Percentiles rank a stretch among this genome's conserved stretches.
These are phyloP conservation scores for Alligator sinensis DNA, from an alignment of 2,113 vertebrate species.

Conservation along the genomic window DNA sequence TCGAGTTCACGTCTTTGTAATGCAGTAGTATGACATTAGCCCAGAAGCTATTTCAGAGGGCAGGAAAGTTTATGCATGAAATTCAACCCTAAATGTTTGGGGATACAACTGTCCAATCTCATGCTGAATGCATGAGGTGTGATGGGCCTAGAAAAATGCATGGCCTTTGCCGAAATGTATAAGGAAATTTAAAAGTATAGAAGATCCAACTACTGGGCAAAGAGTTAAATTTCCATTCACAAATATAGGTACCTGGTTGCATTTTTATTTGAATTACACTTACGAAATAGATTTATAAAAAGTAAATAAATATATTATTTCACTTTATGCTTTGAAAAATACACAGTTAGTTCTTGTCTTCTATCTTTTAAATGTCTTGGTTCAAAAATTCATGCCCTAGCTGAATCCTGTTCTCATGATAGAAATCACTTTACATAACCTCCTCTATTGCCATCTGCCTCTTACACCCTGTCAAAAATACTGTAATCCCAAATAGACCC, in stretches of 20 bases:
- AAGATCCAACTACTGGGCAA: background rate
- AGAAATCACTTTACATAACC: background rate
- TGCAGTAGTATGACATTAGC: accelerated
- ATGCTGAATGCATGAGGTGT: background rate
- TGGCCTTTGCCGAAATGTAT: background rate
- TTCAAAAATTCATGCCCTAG: background rate
- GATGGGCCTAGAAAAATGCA: accelerated
- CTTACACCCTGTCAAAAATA: background rate
- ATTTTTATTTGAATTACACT: background rate
- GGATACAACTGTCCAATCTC: background rate
- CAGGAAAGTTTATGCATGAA: background rate
- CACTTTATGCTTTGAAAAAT: background rate
- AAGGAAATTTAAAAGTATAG: background rate
- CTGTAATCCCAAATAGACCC: background rate
- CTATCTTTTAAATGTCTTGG: background rate
- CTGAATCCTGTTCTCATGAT: background rate
- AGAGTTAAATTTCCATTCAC: background rate
- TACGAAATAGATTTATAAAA: background rate
- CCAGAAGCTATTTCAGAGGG: background rate
- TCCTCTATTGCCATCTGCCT: background rate
- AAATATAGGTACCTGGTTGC: background rate
- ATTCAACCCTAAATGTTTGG: background rate
- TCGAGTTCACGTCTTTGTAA: background rate
- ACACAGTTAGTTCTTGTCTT: background rate
- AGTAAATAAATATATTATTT: background rate